Evolutionary conservation across 2,888 invertebrate genomes (phyloP).

Genomic region (Cataglyphis altisquamis): DNA sequence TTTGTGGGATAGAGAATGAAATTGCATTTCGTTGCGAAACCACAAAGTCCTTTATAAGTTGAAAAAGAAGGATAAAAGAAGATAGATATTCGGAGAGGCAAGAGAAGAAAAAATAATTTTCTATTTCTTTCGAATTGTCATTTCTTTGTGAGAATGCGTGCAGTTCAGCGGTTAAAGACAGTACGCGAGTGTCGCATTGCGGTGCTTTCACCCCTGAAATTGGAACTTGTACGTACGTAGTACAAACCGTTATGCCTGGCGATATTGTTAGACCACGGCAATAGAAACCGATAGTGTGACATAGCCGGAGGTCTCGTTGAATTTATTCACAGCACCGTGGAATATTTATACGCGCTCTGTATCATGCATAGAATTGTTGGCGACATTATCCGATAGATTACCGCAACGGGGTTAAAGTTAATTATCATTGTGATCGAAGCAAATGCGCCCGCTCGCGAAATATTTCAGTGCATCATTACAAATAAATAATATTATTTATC

Average conservation of each 20-base stretch:
- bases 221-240: conserved; percentile 65
- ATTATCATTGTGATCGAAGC: conserved; percentile 39
- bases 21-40: conserved; percentile 32
- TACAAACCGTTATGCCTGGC: conserved; percentile 42
- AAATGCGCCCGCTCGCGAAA: not conserved
- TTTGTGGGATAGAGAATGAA: conserved; percentile 10
- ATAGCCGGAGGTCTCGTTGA: conserved; percentile 34
- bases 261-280: conserved; percentile 42
- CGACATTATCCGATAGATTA: conserved; percentile 37
- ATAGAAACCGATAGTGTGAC: conserved; percentile 42
- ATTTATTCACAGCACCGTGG: conserved; percentile 47
- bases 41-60: not conserved
- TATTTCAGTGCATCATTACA: conserved; percentile 24
- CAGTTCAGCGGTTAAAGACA: conserved; percentile 62
- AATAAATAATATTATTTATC: conserved; percentile 10
- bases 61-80: not conserved
- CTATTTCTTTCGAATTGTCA: conserved; percentile 19
- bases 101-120: conserved; percentile 22
- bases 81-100: conserved; percentile 20
- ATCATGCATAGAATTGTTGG: conserved; percentile 47
- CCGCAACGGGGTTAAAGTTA: conserved; percentile 41
- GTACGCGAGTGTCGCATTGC: conserved; percentile 77
- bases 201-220: conserved; percentile 74
- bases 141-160: conserved; percentile 44
- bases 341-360: conserved; percentile 50